Conservation (phyloP, 1,140 invertebrate genomes). For the Drosophila aff. region DNA sequence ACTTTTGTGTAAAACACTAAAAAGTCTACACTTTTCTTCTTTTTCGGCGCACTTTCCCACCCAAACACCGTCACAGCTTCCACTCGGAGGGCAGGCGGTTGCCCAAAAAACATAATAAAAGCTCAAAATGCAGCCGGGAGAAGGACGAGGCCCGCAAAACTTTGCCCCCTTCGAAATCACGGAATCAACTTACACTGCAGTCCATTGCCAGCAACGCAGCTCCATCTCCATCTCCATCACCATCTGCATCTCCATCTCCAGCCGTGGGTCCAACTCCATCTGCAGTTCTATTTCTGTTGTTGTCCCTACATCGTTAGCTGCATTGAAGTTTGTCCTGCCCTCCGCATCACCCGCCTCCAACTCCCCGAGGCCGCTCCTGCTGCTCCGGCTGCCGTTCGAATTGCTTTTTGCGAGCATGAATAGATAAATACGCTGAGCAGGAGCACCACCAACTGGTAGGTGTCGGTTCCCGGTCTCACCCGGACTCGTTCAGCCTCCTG, state of each 20-base stretch:
- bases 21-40: slow-evolving; percentile 68
- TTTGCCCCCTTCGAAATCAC: slow-evolving; percentile 71
- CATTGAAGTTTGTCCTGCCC: slow-evolving; percentile 68
- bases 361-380: background rate
- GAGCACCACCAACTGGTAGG: slow-evolving; percentile 49
- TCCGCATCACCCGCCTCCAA: background rate
- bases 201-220: slow-evolving; percentile 64
- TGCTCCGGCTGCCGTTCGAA: slow-evolving; percentile 44
- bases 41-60: slow-evolving; percentile 10
- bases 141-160: slow-evolving; percentile 55
- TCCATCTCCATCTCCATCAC: slow-evolving; percentile 35
- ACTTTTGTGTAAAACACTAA: slow-evolving; percentile 82
- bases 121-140: slow-evolving; percentile 68
- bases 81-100: slow-evolving; percentile 40
- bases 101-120: slow-evolving; percentile 74
- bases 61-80: slow-evolving; percentile 60
- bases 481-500: slow-evolving; percentile 26
- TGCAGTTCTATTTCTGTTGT: slow-evolving; percentile 54
- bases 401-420: slow-evolving; percentile 80
- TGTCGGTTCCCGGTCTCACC: slow-evolving; percentile 37
- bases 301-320: slow-evolving; percentile 79
- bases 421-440: slow-evolving; percentile 77
- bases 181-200: slow-evolving; percentile 73
- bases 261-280: slow-evolving; percentile 24
- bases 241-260: slow-evolving; percentile 20